phyloP scores from a whole-genome alignment of 2,113 vertebrate species.

The Plecotus auritus region DNA sequence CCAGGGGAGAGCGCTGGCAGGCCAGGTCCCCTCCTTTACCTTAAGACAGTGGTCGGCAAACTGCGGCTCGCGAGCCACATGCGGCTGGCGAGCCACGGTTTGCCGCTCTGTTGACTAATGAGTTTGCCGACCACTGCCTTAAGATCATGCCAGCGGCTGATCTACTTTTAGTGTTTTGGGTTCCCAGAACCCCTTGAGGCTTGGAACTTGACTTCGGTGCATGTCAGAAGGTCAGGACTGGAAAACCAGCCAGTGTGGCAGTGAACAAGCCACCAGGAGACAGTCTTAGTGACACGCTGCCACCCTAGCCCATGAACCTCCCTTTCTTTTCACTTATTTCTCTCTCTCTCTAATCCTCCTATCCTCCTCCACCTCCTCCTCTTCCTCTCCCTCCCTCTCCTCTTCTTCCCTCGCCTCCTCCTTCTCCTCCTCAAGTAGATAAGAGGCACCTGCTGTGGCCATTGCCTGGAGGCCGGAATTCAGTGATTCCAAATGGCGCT shows the following conservation, averaged over 20 bases:
- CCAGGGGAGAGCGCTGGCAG: background rate
- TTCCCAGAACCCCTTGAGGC: background rate
- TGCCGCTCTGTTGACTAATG: too few relatives aligned
- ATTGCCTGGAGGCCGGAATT: background rate
- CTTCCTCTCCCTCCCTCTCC: background rate
- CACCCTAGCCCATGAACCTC: accelerated
- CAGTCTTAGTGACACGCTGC: background rate
- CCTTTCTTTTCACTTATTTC: background rate
- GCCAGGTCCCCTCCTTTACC: background rate
- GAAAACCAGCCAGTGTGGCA: background rate
- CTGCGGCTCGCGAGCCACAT: too few relatives aligned
- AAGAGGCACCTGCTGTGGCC: background rate
- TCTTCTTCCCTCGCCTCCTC: too few relatives aligned
- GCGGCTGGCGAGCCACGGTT: too few relatives aligned
- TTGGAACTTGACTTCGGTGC: background rate
- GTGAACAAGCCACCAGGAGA: background rate
- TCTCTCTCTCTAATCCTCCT: too few relatives aligned
- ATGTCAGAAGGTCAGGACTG: background rate
- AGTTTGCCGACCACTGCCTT: too few relatives aligned
- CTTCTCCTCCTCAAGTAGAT: background rate
- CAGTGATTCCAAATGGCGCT: too few relatives aligned
- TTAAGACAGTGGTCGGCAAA: background rate
- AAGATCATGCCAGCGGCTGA: background rate
- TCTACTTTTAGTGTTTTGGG: background rate
- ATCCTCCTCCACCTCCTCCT: background rate